Percentiles rank a stretch among this genome's conserved stretches.
Evolutionary conservation across 2,888 invertebrate species (phyloP).

Genomic region (Synanthedon tipuliformis): DNA sequence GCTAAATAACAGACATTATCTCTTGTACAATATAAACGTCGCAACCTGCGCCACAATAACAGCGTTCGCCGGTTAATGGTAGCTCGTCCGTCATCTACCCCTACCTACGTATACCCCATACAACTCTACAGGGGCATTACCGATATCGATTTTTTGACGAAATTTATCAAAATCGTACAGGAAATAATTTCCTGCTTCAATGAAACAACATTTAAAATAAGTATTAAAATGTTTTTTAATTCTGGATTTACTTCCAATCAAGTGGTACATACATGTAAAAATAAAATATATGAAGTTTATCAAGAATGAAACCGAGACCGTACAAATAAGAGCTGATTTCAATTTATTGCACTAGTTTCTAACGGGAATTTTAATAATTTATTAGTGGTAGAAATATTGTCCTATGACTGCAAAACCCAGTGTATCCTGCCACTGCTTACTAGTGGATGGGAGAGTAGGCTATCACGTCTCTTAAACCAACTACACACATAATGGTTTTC

Average conservation of each 20-base stretch:
- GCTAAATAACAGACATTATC: constrained; percentile 55
- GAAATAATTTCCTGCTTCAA: not conserved
- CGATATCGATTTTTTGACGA: constrained; percentile 18
- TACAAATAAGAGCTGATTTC: too few relatives aligned
- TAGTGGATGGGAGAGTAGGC: too few relatives aligned
- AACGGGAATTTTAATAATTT: too few relatives aligned
- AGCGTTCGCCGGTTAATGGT: constrained; percentile 37
- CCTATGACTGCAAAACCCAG: too few relatives aligned
- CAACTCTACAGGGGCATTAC: constrained; percentile 5
- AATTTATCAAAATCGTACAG: too few relatives aligned
- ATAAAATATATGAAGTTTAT: not conserved
- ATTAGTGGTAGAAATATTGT: too few relatives aligned
- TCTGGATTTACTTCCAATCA: too few relatives aligned
- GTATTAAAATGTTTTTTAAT: not conserved
- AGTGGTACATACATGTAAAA: not conserved
- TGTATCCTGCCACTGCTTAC: too few relatives aligned
- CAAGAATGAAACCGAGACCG: not conserved
- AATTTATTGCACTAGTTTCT: too few relatives aligned
- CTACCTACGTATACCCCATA: constrained; percentile 5
- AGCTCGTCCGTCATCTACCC: constrained; percentile 40
- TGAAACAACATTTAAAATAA: not conserved
- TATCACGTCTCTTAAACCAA: too few relatives aligned
- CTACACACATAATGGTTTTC: too few relatives aligned
- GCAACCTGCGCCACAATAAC: constrained; percentile 46
- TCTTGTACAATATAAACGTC: constrained; percentile 50